Conservation (phyloP, 1,140 invertebrate species). For the Ceratitis capitata region DNA sequence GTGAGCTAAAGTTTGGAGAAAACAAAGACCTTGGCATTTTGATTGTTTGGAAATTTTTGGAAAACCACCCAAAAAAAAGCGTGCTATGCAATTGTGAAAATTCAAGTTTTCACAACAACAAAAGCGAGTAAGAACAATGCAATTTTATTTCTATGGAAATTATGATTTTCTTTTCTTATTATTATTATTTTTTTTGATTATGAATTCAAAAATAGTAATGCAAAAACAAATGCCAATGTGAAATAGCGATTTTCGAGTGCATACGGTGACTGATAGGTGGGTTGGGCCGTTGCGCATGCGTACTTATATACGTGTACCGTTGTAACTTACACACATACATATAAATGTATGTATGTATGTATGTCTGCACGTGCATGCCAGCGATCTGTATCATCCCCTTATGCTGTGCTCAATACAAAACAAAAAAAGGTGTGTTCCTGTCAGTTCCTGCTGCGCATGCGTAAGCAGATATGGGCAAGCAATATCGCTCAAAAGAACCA, state of each 20-base stretch:
- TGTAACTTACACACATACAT: neutral
- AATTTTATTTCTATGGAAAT: conserved; percentile 30
- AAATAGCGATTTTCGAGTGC: neutral
- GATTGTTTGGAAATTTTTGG: conserved; percentile 30
- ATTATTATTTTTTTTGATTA: too few relatives aligned
- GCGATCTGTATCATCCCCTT: conserved; percentile 21
- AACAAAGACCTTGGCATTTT: neutral
- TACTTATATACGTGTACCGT: neutral
- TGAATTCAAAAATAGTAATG: too few relatives aligned
- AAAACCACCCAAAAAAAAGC: neutral
- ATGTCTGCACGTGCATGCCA: too few relatives aligned
- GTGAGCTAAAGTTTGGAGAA: neutral
- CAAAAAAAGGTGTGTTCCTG: neutral
- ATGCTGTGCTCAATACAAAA: neutral
- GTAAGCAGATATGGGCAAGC: neutral
- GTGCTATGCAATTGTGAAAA: neutral
- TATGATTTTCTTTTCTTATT: neutral
- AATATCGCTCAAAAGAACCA: too few relatives aligned
- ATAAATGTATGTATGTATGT: neutral
- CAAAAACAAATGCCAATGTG: too few relatives aligned
- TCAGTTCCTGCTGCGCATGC: conserved; percentile 27
- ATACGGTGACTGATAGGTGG: neutral
- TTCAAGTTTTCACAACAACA: conserved; percentile 7
- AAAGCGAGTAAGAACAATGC: neutral
- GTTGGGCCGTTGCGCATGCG: neutral